Percentiles rank a stretch among this genome's conserved stretches.
phyloP scores from a whole-genome alignment of 2,797 vertebrate species.

The Pterois miles region DNA sequence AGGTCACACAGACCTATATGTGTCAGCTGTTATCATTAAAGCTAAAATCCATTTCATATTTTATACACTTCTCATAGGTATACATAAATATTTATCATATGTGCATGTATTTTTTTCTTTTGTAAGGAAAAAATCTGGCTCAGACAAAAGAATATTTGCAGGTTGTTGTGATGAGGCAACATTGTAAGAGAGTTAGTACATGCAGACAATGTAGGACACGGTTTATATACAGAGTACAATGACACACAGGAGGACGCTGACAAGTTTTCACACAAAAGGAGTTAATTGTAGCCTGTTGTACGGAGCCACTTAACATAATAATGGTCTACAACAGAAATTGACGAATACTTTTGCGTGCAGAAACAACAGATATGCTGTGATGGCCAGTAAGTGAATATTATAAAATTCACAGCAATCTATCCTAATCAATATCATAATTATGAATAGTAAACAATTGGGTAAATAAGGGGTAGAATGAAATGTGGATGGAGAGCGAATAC shows the following conservation, averaged over 20 bases:
- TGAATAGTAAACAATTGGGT: neutral
- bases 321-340: neutral
- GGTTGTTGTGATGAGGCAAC: conserved; percentile 36
- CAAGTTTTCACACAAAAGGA: conserved; percentile 9
- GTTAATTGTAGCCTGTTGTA: neutral
- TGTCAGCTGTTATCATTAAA: conserved; percentile 25
- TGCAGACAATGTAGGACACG: conserved; percentile 46
- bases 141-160: conserved; percentile 74
- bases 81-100: conserved; percentile 4
- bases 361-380: neutral
- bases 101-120: neutral
- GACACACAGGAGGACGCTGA: conserved; percentile 28
- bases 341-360: neutral
- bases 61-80: conserved; percentile 1
- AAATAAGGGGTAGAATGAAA: conserved; percentile 8
- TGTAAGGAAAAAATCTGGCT: conserved; percentile 48
- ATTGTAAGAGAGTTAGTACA: conserved; percentile 31
- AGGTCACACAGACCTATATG: conserved; percentile 36
- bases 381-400: neutral
- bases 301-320: neutral
- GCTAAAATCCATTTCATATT: conserved; percentile 37
- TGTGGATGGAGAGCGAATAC: neutral
- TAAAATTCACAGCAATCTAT: neutral
- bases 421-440: neutral
- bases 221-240: conserved; percentile 8